Conservation (phyloP, 2,888 invertebrate species). For the Thymelicus lineola region DNA sequence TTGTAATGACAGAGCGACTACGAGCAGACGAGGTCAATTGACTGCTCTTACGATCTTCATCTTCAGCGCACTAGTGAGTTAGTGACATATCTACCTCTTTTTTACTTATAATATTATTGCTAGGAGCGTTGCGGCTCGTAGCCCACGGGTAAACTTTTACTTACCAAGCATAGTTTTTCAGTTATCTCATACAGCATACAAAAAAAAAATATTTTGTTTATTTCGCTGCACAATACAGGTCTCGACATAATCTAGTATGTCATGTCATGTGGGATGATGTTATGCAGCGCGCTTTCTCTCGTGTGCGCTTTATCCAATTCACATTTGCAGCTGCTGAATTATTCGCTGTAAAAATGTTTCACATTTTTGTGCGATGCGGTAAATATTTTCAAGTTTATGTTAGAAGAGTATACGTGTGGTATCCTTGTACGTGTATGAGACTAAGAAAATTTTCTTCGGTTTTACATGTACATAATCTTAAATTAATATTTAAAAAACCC, state of each 20-base stretch:
- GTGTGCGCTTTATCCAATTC: slow-evolving; percentile 6
- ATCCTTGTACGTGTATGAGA: no score
- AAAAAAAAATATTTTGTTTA: background rate
- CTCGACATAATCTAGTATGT: background rate
- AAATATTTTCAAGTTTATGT: slow-evolving; percentile 7
- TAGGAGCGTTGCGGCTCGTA: no score
- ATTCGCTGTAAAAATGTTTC: slow-evolving; percentile 16
- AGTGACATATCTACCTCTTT: no score
- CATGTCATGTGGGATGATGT: background rate
- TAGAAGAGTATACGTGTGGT: background rate
- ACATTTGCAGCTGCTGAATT: background rate
- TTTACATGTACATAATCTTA: no score
- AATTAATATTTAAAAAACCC: no score
- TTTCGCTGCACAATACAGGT: background rate
- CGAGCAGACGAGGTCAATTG: no score
- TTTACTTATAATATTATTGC: no score
- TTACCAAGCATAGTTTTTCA: background rate
- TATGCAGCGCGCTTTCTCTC: background rate
- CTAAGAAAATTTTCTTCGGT: no score
- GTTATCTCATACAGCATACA: background rate
- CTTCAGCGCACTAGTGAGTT: no score
- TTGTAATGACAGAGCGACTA: no score
- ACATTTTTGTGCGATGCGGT: slow-evolving; percentile 6
- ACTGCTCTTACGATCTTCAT: no score
- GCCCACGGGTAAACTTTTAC: no score